Percentiles rank a stretch among this genome's conserved stretches.
phyloP scores from a whole-genome alignment of 2,113 vertebrate species.

The Psittacula cyanocephala region DNA sequence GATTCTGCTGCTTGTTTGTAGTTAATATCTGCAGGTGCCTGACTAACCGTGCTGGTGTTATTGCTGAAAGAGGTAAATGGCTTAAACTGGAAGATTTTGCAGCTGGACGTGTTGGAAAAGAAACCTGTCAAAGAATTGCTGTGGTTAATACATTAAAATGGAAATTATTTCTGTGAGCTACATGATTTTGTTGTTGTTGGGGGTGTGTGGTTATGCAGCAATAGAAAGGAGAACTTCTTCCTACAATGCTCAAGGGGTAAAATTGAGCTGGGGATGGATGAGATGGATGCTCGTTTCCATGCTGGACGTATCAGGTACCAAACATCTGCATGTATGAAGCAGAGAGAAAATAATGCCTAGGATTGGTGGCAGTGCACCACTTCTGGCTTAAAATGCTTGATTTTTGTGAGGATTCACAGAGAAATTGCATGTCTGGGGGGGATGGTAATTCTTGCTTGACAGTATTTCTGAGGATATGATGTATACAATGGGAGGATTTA shows the following conservation, averaged over 20 bases:
- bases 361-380: not conserved
- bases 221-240: not conserved
- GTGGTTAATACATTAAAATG: not conserved
- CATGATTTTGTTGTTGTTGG: too few species aligned
- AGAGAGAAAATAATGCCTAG: rapidly evolving
- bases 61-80: not conserved
- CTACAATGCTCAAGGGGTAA: rapidly evolving
- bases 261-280: not conserved
- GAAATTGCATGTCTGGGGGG: rapidly evolving
- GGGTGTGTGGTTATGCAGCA: not conserved
- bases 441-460: rapidly evolving
- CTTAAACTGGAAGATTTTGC: not conserved
- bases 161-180: too few species aligned
- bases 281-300: rapidly evolving
- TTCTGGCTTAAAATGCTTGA: rapidly evolving
- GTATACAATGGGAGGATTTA: rapidly evolving
- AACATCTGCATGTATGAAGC: rapidly evolving
- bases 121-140: rapidly evolving
- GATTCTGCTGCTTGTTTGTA: not conserved
- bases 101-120: not conserved
- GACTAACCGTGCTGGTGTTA: rapidly evolving
- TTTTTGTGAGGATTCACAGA: not conserved
- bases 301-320: not conserved
- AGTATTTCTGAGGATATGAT: rapidly evolving
- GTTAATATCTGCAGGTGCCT: not conserved